Evolutionary conservation across 2,113 vertebrate species (phyloP).

Genomic region (Neogobius melanostomus): DNA sequence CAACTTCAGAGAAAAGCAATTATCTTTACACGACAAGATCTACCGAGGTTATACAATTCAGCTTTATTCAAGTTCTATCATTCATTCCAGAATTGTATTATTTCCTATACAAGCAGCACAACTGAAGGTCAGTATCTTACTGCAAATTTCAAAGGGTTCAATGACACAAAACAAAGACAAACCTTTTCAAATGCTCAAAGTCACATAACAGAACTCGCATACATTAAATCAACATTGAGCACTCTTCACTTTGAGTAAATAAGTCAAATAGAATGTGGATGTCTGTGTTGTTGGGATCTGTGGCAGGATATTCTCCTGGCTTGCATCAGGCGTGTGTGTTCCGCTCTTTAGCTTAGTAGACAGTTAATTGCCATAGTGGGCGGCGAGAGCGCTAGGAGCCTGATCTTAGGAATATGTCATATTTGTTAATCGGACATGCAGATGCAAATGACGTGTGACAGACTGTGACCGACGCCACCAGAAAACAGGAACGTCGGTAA

Average conservation of each 20-base stretch:
- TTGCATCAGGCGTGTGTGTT: conserved; percentile 75
- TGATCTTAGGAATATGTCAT: conserved; percentile 75
- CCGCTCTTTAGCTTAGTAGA: conserved; percentile 75
- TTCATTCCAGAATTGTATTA: not conserved
- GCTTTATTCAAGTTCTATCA: conserved; percentile 9
- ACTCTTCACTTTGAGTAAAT: conserved; percentile 13
- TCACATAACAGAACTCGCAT: conserved; percentile 13
- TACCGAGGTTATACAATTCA: conserved; percentile 12
- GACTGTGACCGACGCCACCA: conserved; percentile 67
- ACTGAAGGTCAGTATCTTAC: conserved; percentile 52
- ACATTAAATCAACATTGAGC: conserved; percentile 17
- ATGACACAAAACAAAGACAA: conserved; percentile 15
- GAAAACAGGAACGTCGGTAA: conserved; percentile 68
- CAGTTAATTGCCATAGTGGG: conserved; percentile 77
- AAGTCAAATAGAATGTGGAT: conserved; percentile 34
- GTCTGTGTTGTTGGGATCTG: conserved; percentile 46
- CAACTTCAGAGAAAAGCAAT: conserved; percentile 2
- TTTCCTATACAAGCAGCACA: conserved; percentile 32
- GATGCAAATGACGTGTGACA: conserved; percentile 74
- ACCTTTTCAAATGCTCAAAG: conserved; percentile 14
- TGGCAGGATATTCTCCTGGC: conserved; percentile 61
- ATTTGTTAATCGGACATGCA: conserved; percentile 75
- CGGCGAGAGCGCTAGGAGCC: conserved; percentile 73
- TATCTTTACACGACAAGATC: conserved; percentile 10
- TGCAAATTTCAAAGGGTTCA: conserved; percentile 45